A percentile compares a stretch with the other conserved stretches of the same genome.
Evolutionary conservation across 2,113 vertebrate species (phyloP).

Genomic region (Gadus macrocephalus): DNA sequence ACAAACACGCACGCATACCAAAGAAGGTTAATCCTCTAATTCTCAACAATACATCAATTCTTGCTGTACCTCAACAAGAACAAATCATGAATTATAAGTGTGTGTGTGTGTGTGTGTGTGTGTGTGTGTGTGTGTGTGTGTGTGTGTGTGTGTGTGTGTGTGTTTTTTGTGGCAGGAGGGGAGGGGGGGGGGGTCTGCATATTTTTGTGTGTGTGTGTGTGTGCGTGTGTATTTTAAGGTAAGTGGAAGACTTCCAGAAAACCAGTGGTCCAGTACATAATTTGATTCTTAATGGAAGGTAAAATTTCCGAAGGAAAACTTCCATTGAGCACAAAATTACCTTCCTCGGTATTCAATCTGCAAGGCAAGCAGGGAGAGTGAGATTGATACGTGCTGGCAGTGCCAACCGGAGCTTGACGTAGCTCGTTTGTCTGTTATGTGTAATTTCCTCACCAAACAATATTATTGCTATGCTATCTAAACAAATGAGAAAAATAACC

Average conservation of each 20-base stretch:
- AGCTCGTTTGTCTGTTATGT: slow-evolving; percentile 59
- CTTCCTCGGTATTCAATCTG: slow-evolving; percentile 70
- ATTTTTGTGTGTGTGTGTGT: slow-evolving; percentile 9
- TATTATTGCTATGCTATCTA: slow-evolving; percentile 55
- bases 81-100: slow-evolving; percentile 68
- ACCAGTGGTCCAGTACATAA: slow-evolving; percentile 66
- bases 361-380: slow-evolving; percentile 52
- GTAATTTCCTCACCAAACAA: slow-evolving; percentile 64
- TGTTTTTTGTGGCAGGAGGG: slow-evolving; percentile 4
- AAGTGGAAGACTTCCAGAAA: slow-evolving; percentile 33
- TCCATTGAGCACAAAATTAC: slow-evolving; percentile 72
- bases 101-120: slow-evolving; percentile 10
- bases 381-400: slow-evolving; percentile 72
- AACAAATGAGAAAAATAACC: slow-evolving; percentile 43
- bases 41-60: slow-evolving; percentile 42
- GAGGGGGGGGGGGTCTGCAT: slow-evolving; percentile 7
- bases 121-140: slow-evolving; percentile 14
- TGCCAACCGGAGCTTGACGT: slow-evolving; percentile 53
- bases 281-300: slow-evolving; percentile 73
- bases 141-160: slow-evolving; percentile 10
- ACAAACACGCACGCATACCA: background rate
- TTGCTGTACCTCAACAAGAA: slow-evolving; percentile 45
- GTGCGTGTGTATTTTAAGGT: slow-evolving; percentile 27
- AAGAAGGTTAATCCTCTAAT: slow-evolving; percentile 42
- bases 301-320: slow-evolving; percentile 74